These are phyloP conservation scores for Paracentrotus lividus DNA, from an alignment of 53 echinoderm and acorn worm genomes.

Conservation along the genomic window DNA sequence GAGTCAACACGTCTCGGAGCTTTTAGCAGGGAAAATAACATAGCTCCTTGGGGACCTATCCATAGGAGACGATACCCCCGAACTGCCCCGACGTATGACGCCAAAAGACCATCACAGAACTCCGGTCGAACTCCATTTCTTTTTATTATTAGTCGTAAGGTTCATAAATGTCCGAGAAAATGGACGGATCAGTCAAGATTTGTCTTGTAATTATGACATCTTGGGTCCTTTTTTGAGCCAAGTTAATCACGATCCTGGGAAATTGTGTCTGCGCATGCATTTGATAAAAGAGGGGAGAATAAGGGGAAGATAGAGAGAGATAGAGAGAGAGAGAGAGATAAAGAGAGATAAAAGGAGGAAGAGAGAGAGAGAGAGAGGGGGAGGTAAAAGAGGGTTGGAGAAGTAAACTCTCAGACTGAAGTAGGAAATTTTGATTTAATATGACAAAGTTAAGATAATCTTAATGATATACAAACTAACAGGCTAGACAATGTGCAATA, in stretches of 20 bases:
- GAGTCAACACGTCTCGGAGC: background rate
- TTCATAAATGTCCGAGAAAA: background rate
- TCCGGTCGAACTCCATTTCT: too few relatives aligned
- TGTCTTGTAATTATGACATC: constrained; percentile 31
- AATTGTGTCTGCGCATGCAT: constrained; percentile 4
- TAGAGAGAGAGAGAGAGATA: background rate
- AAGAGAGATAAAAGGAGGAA: background rate
- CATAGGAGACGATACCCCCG: background rate
- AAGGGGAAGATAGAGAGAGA: background rate
- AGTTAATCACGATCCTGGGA: constrained; percentile 17
- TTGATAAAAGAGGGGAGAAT: background rate
- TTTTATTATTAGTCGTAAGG: too few relatives aligned
- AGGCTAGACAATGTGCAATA: too few relatives aligned
- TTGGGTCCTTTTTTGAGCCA: constrained; percentile 9
- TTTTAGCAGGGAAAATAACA: background rate
- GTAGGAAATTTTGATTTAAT: background rate
- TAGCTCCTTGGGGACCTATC: background rate
- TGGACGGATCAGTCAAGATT: background rate
- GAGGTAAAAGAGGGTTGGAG: too few relatives aligned
- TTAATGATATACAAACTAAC: too few relatives aligned
- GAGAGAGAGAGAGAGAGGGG: background rate
- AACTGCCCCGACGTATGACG: background rate
- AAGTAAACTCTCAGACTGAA: background rate
- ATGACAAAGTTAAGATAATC: background rate
- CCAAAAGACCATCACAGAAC: background rate